A percentile compares a stretch with the other conserved stretches of the same genome.
These are phyloP conservation scores for Cettia cetti DNA, from an alignment of 2,113 vertebrate genomes.

Conservation along the genomic window DNA sequence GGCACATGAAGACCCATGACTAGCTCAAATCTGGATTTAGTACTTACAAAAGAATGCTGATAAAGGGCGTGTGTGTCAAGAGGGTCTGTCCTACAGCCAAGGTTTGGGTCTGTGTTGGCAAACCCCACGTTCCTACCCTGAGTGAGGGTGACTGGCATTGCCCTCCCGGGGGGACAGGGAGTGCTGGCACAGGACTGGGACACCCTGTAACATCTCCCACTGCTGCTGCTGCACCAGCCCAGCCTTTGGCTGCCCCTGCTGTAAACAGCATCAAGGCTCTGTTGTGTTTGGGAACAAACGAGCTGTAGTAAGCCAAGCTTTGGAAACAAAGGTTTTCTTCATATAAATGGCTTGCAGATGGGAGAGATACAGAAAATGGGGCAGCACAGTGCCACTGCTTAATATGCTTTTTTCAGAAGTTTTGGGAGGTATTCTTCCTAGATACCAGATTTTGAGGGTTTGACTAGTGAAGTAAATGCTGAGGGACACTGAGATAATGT, in stretches of 20 bases:
- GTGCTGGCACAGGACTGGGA: neutral
- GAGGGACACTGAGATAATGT: neutral
- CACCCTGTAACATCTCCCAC: neutral
- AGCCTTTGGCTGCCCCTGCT: neutral
- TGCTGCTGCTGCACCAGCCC: neutral
- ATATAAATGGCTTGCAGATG: neutral
- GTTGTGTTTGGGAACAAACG: constrained; percentile 33
- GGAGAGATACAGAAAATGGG: neutral
- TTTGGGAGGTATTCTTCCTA: neutral
- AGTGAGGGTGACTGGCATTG: neutral
- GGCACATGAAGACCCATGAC: fast-evolving
- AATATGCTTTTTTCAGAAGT: neutral
- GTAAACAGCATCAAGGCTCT: neutral
- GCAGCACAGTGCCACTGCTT: neutral
- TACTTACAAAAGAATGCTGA: neutral
- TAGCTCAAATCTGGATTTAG: neutral
- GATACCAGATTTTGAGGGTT: neutral
- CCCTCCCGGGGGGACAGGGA: neutral
- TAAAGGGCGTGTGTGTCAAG: neutral
- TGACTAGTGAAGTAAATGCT: neutral
- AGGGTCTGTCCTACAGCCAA: neutral
- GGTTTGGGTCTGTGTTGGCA: neutral
- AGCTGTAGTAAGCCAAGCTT: neutral
- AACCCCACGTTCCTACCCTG: neutral
- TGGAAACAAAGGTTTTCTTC: constrained; percentile 33